phyloP scores from a whole-genome alignment of 1,140 invertebrate species.

The Mylabris phalerata region DNA sequence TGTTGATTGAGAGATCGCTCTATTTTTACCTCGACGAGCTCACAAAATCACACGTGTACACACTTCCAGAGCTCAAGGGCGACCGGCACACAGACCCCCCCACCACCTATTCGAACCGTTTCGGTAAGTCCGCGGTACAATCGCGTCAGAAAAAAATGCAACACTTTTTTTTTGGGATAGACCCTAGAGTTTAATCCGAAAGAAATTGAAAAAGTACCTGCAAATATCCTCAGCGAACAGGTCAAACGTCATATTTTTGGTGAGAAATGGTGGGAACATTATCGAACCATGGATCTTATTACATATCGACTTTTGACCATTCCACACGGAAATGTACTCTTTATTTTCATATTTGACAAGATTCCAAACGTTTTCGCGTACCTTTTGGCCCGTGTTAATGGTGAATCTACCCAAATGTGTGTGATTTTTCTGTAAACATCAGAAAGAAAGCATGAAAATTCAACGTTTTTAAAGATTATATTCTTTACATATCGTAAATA shows the following conservation, averaged over 20 bases:
- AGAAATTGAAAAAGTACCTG: constrained; percentile 29
- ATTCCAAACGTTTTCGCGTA: constrained; percentile 34
- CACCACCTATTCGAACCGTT: too few species aligned
- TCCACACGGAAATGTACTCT: constrained; percentile 32
- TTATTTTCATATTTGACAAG: constrained; percentile 41
- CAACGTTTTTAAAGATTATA: not conserved
- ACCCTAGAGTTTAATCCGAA: too few species aligned
- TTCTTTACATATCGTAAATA: constrained; percentile 24
- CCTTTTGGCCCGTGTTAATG: constrained; percentile 39
- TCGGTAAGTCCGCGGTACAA: too few species aligned
- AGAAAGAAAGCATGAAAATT: too few species aligned
- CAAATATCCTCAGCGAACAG: constrained; percentile 45
- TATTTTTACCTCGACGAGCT: too few species aligned
- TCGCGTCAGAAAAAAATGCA: too few species aligned
- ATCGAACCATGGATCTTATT: constrained; percentile 42
- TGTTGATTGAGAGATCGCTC: too few species aligned
- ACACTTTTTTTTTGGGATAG: too few species aligned
- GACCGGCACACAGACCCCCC: too few species aligned
- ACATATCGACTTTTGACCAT: constrained; percentile 31
- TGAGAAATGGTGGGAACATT: constrained; percentile 41
- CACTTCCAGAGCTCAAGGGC: too few species aligned
- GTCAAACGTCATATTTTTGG: constrained; percentile 34
- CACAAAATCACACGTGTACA: too few species aligned
- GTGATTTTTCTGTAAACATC: constrained; percentile 43
- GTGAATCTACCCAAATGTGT: constrained; percentile 40